These are phyloP conservation scores for Callinectes sapidus DNA, from an alignment of 2,888 invertebrate genomes.

Conservation along the genomic window DNA sequence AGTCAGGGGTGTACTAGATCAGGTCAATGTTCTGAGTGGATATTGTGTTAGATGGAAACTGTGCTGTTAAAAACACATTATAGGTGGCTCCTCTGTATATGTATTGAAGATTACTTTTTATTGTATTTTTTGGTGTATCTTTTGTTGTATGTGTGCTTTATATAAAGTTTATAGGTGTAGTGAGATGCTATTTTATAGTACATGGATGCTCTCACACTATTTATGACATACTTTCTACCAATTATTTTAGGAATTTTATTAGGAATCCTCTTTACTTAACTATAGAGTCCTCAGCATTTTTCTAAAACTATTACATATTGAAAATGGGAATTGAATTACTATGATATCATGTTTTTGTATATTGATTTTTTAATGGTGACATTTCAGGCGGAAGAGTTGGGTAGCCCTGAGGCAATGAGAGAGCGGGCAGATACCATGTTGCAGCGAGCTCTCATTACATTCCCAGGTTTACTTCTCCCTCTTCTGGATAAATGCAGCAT, in stretches of 20 bases:
- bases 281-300: background rate
- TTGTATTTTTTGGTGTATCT: background rate
- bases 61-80: no score
- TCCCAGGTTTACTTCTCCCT: slow-evolving; percentile 84
- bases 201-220: no score
- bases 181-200: no score
- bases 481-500: slow-evolving; percentile 87
- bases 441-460: slow-evolving; percentile 88
- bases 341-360: background rate
- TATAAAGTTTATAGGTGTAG: no score
- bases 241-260: no score
- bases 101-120: background rate
- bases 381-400: slow-evolving; percentile 68
- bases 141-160: background rate
- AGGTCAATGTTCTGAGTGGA: no score
- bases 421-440: slow-evolving; percentile 80
- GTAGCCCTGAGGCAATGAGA: slow-evolving; percentile 72
- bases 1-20: no score
- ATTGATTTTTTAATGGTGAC: background rate
- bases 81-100: no score
- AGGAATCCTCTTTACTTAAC: background rate
- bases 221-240: no score
- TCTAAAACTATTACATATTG: background rate
- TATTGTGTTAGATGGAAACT: no score
- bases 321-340: background rate